Evolutionary conservation across 1,140 invertebrate species (phyloP).

Genomic region (Rhizoglyphus robini): DNA sequence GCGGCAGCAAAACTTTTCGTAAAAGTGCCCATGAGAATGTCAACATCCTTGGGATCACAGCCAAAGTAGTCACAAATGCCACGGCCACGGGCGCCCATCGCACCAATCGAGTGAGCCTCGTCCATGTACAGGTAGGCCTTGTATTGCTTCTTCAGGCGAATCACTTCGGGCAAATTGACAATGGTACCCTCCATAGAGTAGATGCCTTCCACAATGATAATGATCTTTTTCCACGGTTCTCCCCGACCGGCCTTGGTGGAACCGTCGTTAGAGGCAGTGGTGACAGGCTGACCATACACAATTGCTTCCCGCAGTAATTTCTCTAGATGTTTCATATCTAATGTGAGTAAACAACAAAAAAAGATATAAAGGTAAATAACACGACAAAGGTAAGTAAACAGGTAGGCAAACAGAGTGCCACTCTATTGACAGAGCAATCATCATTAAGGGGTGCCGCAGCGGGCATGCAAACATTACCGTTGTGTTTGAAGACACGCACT

Average conservation of each 20-base stretch:
- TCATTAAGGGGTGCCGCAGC: neutral
- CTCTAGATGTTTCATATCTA: constrained; percentile 75
- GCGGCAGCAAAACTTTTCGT: constrained; percentile 89
- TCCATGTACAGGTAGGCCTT: constrained; percentile 86
- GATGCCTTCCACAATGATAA: constrained; percentile 87
- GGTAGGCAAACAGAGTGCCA: neutral
- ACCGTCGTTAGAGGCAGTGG: too few relatives aligned
- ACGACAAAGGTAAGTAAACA: neutral
- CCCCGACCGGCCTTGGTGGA: constrained; percentile 30
- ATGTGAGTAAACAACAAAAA: too few relatives aligned
- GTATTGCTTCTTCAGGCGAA: constrained; percentile 87
- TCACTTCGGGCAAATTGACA: constrained; percentile 70
- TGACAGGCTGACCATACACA: constrained; percentile 61
- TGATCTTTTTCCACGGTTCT: constrained; percentile 77
- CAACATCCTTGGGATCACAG: constrained; percentile 70
- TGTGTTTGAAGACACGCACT: constrained; percentile 78
- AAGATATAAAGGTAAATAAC: constrained; percentile 3
- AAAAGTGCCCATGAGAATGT: constrained; percentile 93
- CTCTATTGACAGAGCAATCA: neutral
- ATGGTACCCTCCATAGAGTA: constrained; percentile 94
- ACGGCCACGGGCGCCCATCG: constrained; percentile 68
- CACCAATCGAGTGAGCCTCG: constrained; percentile 93
- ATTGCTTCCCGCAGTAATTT: constrained; percentile 50
- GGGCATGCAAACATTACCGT: constrained; percentile 31
- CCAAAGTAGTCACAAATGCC: constrained; percentile 77